phyloP scores from a whole-genome alignment of 2,888 invertebrate species.

The Microplitis manilae region DNA sequence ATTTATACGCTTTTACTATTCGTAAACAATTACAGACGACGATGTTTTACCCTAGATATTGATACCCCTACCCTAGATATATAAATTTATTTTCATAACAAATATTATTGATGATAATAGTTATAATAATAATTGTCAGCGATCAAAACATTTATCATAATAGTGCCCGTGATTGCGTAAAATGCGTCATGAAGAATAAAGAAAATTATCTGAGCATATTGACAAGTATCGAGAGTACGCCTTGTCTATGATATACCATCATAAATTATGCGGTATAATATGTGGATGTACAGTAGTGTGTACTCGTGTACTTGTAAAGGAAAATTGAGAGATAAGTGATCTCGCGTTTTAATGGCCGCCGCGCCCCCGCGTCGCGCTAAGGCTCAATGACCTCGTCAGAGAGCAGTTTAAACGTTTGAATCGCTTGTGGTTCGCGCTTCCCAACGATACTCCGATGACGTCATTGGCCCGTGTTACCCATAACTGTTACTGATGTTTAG shows the following conservation, averaged over 20 bases:
- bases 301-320: conserved; percentile 9
- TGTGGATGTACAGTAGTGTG: conserved; percentile 10
- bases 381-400: conserved; percentile 67
- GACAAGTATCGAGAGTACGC: neutral
- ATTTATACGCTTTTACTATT: neutral
- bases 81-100: neutral
- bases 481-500: neutral
- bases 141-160: neutral
- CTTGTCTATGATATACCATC: neutral
- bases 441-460: conserved; percentile 32
- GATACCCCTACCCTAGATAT: neutral
- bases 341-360: conserved; percentile 60
- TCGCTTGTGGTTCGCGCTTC: conserved; percentile 36
- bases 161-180: neutral
- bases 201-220: neutral
- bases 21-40: neutral
- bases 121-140: neutral
- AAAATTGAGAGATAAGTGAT: conserved; percentile 28
- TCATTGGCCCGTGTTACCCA: conserved; percentile 20
- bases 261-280: neutral
- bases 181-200: neutral
- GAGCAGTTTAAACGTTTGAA: conserved; percentile 28
- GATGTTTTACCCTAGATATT: neutral
- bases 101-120: neutral
- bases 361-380: conserved; percentile 64